A percentile compares a stretch with the other conserved stretches of the same genome.
These are phyloP conservation scores for Nasonia vitripennis DNA, from an alignment of 1,140 invertebrate species.

Conservation along the genomic window DNA sequence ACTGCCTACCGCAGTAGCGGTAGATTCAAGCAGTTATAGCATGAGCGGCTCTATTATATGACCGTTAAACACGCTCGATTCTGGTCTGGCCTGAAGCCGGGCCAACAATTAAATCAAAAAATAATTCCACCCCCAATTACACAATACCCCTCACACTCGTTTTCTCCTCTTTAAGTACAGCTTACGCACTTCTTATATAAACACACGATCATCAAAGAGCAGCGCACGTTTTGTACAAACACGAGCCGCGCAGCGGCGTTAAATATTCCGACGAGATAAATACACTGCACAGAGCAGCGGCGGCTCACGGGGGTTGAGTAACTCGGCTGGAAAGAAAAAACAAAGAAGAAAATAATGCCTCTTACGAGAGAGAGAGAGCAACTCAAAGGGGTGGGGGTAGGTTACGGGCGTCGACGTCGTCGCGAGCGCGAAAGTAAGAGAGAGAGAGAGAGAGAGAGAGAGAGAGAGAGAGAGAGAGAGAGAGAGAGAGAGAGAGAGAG, in stretches of 20 bases:
- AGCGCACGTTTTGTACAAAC: too few species aligned
- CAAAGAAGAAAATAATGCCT: constrained; percentile 74
- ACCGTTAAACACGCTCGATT: too few species aligned
- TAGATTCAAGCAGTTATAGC: too few species aligned
- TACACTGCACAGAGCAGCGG: background rate
- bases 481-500: constrained; percentile 46
- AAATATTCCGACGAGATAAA: background rate
- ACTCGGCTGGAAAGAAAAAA: constrained; percentile 27
- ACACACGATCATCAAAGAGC: too few species aligned
- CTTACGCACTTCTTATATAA: too few species aligned
- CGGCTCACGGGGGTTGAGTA: background rate
- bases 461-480: constrained; percentile 15
- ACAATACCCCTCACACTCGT: too few species aligned
- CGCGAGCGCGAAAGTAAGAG: constrained; percentile 34
- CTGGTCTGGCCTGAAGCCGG: too few species aligned
- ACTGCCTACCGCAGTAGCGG: too few species aligned
- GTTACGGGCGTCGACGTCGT: constrained; percentile 58
- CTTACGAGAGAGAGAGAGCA: constrained; percentile 61
- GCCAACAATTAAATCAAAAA: too few species aligned
- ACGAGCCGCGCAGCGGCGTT: background rate
- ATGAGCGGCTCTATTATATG: too few species aligned
- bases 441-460: constrained; percentile 27
- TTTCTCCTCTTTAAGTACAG: too few species aligned
- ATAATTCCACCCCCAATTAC: too few species aligned
- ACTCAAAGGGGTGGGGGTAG: constrained; percentile 53